These are phyloP conservation scores for Luffia ferchaultella DNA, from an alignment of 2,888 invertebrate species.

Conservation along the genomic window DNA sequence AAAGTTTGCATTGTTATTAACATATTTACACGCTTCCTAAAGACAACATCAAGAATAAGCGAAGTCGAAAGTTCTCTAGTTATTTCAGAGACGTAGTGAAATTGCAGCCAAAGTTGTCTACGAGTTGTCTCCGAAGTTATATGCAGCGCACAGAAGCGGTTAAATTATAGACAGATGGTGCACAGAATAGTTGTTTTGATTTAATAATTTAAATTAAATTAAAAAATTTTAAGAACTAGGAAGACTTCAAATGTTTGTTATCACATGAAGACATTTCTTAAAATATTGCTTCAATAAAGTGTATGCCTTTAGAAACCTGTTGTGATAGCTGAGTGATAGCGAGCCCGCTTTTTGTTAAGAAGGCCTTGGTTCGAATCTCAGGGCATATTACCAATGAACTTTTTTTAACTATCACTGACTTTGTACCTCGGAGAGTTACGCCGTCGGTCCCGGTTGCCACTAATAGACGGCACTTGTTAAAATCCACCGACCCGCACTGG, in stretches of 20 bases:
- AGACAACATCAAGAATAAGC: not conserved
- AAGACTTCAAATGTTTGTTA: not conserved
- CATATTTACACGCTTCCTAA: not conserved
- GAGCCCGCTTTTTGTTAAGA: too few relatives aligned
- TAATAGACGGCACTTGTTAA: too few relatives aligned
- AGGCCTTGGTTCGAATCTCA: too few relatives aligned
- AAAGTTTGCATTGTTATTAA: too few relatives aligned
- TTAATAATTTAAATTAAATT: not conserved
- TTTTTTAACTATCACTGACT: too few relatives aligned
- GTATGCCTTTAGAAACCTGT: not conserved
- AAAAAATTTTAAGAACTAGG: not conserved
- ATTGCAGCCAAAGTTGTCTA: not conserved
- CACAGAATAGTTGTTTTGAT: not conserved
- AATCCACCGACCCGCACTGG: too few relatives aligned
- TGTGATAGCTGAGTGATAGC: too few relatives aligned
- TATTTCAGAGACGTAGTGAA: not conserved
- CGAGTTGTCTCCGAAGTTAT: not conserved
- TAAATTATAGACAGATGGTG: not conserved
- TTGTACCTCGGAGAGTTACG: too few relatives aligned
- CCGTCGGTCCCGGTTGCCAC: too few relatives aligned
- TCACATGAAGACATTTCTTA: not conserved
- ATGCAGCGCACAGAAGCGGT: not conserved
- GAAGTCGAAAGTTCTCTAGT: not conserved
- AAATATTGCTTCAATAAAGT: not conserved
- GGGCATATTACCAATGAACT: too few relatives aligned